A percentile compares a stretch with the other conserved stretches of the same genome.
Conservation (phyloP, 2,888 invertebrate species). For the Sinodicranocentrus sp. region DNA sequence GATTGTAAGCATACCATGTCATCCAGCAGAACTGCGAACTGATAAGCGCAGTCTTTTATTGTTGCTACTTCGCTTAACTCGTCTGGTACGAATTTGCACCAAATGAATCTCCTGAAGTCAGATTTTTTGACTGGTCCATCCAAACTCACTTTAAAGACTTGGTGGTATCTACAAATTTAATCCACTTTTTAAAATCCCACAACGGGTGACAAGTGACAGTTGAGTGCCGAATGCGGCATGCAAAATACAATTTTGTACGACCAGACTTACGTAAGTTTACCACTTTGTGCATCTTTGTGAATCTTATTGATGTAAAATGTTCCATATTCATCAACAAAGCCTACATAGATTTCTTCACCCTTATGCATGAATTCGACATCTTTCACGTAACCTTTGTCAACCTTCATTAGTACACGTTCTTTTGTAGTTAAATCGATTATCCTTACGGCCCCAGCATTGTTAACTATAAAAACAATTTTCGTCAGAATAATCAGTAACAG, state of each 20-base stretch:
- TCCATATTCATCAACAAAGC: slow-evolving; percentile 92
- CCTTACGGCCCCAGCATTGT: slow-evolving; percentile 84
- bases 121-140: slow-evolving; percentile 76
- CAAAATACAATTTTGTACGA: too few species aligned
- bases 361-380: slow-evolving; percentile 95
- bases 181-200: neutral
- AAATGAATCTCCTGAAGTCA: slow-evolving; percentile 86
- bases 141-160: slow-evolving; percentile 83
- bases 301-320: slow-evolving; percentile 90
- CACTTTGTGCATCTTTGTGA: slow-evolving; percentile 70
- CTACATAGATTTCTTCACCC: slow-evolving; percentile 87
- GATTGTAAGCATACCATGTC: slow-evolving; percentile 81
- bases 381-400: slow-evolving; percentile 91
- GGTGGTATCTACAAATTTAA: slow-evolving; percentile 80
- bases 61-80: slow-evolving; percentile 79
- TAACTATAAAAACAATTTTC: slow-evolving; percentile 61
- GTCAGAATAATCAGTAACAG: neutral
- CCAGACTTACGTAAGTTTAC: slow-evolving; percentile 64
- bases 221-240: too few species aligned
- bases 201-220: neutral
- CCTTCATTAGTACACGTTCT: slow-evolving; percentile 89
- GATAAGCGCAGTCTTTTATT: slow-evolving; percentile 85
- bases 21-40: slow-evolving; percentile 89
- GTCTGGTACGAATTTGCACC: slow-evolving; percentile 95
- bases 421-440: slow-evolving; percentile 89